Evolutionary conservation across 2,888 invertebrate genomes (phyloP).

Genomic region (Macrophya annulata): DNA sequence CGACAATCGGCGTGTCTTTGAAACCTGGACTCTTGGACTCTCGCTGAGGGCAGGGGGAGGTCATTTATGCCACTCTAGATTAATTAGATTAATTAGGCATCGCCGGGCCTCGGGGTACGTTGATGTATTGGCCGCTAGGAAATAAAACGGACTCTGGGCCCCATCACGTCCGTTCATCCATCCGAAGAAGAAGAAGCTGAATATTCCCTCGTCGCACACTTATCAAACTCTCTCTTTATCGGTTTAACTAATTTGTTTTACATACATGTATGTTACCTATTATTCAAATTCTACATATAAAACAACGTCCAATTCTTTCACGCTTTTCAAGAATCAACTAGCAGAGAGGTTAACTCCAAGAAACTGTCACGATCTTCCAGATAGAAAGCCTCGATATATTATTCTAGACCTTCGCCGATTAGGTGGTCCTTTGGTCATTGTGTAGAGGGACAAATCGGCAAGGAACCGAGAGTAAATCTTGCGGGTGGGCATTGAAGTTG

Average conservation of each 20-base stretch:
- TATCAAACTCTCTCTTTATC: slow-evolving; percentile 40
- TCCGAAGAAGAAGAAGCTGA: slow-evolving; percentile 33
- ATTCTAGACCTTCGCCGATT: neutral
- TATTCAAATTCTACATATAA: neutral
- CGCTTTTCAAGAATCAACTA: neutral
- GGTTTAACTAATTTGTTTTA: slow-evolving; percentile 7
- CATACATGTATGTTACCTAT: neutral
- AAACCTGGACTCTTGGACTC: slow-evolving; percentile 59
- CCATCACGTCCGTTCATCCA: slow-evolving; percentile 32
- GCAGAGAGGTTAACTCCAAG: neutral
- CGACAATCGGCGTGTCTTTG: slow-evolving; percentile 64
- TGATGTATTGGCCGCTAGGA: slow-evolving; percentile 56
- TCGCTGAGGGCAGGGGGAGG: slow-evolving; percentile 69
- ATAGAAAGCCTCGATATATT: slow-evolving; percentile 41
- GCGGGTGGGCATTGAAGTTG: slow-evolving; percentile 27
- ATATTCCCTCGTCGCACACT: slow-evolving; percentile 22
- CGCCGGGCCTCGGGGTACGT: slow-evolving; percentile 74
- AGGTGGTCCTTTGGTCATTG: slow-evolving; percentile 27
- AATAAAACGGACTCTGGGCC: slow-evolving; percentile 47
- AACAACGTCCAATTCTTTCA: slow-evolving; percentile 13
- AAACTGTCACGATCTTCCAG: slow-evolving; percentile 15
- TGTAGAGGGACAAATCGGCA: neutral
- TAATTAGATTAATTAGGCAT: slow-evolving; percentile 80
- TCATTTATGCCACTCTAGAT: slow-evolving; percentile 79
- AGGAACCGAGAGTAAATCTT: slow-evolving; percentile 33